A percentile compares a stretch with the other conserved stretches of the same genome.
Conservation (phyloP, 2,888 invertebrate genomes). For the Polydrusus pterygomalis region DNA sequence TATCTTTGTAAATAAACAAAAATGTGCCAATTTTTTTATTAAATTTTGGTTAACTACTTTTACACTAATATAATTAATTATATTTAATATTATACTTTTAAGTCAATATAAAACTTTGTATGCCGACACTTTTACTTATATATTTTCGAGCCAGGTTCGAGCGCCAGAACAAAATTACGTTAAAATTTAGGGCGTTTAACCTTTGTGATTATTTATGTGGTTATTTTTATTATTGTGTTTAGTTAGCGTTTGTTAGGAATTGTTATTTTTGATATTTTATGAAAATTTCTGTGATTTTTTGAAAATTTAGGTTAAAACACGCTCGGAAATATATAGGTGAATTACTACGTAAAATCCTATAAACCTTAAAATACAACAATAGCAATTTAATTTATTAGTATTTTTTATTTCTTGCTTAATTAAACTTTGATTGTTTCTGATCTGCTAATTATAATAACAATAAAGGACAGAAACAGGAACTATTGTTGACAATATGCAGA, state of each 20-base stretch:
- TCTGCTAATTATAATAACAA: too few species aligned
- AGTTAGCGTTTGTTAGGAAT: slow-evolving; percentile 36
- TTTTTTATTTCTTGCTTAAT: too few species aligned
- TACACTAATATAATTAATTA: slow-evolving; percentile 47
- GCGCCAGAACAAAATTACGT: slow-evolving; percentile 38
- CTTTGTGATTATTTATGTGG: slow-evolving; percentile 49
- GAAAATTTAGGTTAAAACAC: slow-evolving; percentile 49
- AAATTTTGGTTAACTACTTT: slow-evolving; percentile 50
- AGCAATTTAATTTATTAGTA: background rate
- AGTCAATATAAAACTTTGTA: slow-evolving; percentile 50
- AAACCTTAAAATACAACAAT: slow-evolving; percentile 32
- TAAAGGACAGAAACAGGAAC: too few species aligned
- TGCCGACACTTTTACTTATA: slow-evolving; percentile 43
- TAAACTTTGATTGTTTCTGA: too few species aligned
- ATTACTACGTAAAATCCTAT: slow-evolving; percentile 11
- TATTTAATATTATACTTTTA: slow-evolving; percentile 48
- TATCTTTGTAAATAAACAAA: slow-evolving; percentile 67
- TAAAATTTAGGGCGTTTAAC: slow-evolving; percentile 18
- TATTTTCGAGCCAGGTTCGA: slow-evolving; percentile 37
- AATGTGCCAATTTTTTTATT: slow-evolving; percentile 72
- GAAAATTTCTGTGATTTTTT: slow-evolving; percentile 54
- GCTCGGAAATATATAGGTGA: slow-evolving; percentile 41
- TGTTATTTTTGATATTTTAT: slow-evolving; percentile 53
- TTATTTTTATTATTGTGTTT: slow-evolving; percentile 42
- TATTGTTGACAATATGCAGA: too few species aligned